A percentile compares a stretch with the other conserved stretches of the same genome.
phyloP scores from a whole-genome alignment of 1,140 invertebrate genomes.

The Bombus confusus region DNA sequence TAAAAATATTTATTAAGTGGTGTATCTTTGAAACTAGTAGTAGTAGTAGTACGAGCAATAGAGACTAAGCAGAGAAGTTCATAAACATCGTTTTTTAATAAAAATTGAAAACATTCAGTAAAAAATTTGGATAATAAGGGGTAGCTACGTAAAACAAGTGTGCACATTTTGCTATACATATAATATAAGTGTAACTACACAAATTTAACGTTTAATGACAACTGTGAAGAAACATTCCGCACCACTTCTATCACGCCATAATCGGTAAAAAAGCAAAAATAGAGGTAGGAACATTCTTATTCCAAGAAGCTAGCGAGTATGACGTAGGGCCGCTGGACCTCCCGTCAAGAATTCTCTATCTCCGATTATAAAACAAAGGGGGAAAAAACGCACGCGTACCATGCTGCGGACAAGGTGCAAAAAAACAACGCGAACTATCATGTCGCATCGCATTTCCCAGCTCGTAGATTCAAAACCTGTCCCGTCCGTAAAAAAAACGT shows the following conservation, averaged over 20 bases:
- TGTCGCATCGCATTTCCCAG: slow-evolving; percentile 36
- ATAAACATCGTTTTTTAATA: too few relatives aligned
- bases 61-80: too few relatives aligned
- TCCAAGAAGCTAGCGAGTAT: slow-evolving; percentile 61
- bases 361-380: slow-evolving; percentile 48
- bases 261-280: slow-evolving; percentile 56
- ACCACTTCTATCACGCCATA: slow-evolving; percentile 55
- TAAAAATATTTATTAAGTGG: too few relatives aligned
- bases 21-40: too few relatives aligned
- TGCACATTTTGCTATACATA: too few relatives aligned
- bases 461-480: slow-evolving; percentile 35
- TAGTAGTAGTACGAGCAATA: too few relatives aligned
- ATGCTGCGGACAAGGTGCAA: slow-evolving; percentile 1
- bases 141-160: too few relatives aligned
- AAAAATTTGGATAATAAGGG: too few relatives aligned
- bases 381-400: slow-evolving; percentile 11
- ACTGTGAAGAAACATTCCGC: slow-evolving; percentile 25
- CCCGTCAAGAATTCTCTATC: slow-evolving; percentile 66
- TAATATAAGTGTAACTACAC: too few relatives aligned
- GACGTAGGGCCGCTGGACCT: slow-evolving; percentile 57
- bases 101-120: too few relatives aligned
- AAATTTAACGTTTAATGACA: slow-evolving; percentile 27
- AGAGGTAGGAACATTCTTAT: slow-evolving; percentile 45
- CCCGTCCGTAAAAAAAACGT: slow-evolving; percentile 7
- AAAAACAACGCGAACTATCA: background rate